Evolutionary conservation across 2,113 vertebrate genomes (phyloP).

Genomic region (Orthonyx spaldingii): DNA sequence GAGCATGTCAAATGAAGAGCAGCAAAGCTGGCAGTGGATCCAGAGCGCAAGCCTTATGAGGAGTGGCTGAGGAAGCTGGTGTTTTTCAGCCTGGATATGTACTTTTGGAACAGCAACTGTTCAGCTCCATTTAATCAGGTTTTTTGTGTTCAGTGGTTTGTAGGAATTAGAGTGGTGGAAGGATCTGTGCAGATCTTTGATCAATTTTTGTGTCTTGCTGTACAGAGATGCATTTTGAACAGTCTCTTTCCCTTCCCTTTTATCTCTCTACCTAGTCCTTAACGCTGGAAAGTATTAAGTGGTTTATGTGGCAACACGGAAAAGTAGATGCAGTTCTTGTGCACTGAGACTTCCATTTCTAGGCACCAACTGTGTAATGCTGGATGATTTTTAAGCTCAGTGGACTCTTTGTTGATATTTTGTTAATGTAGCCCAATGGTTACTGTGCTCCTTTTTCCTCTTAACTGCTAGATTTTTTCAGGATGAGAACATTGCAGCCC

Average conservation of each 20-base stretch:
- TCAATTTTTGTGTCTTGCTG: not conserved
- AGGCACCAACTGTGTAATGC: not conserved
- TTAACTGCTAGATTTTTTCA: slow-evolving; percentile 43
- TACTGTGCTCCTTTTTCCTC: slow-evolving; percentile 29
- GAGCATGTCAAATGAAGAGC: not conserved
- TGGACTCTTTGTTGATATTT: slow-evolving; percentile 42
- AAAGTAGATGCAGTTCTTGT: not conserved
- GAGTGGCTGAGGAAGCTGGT: not conserved
- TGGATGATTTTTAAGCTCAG: not conserved
- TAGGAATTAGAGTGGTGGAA: not conserved
- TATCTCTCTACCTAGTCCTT: not conserved
- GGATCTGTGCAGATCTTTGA: not conserved
- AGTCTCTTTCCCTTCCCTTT: not conserved
- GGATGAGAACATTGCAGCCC: slow-evolving; percentile 51
- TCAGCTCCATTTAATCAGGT: not conserved
- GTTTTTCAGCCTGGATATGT: not conserved
- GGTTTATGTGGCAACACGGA: not conserved
- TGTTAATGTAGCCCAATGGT: slow-evolving; percentile 17
- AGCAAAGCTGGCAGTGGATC: not conserved
- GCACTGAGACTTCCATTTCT: not conserved
- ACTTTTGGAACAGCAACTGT: not conserved
- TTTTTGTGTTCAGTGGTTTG: not conserved
- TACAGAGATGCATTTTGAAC: not conserved
- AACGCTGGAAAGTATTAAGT: not conserved
- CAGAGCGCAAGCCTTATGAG: not conserved